These are phyloP conservation scores for Synanthedon andrenaeformis DNA, from an alignment of 2,888 invertebrate genomes.

Conservation along the genomic window DNA sequence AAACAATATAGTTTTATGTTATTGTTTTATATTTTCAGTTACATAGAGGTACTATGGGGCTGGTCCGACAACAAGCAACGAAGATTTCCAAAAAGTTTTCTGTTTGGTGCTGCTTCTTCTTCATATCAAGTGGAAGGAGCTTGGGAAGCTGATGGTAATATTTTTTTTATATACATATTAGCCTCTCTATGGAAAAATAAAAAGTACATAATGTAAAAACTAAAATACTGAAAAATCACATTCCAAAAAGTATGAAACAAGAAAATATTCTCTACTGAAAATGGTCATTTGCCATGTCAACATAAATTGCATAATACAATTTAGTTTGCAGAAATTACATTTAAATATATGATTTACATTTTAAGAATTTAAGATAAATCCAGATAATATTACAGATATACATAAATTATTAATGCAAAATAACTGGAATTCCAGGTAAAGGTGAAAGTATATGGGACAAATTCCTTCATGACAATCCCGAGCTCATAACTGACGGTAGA, in stretches of 20 bases:
- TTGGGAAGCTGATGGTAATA: slow-evolving; percentile 68
- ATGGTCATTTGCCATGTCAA: no score
- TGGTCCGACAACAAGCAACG: slow-evolving; percentile 32
- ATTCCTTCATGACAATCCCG: slow-evolving; percentile 39
- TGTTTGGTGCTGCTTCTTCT: slow-evolving; percentile 51
- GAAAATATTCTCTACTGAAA: no score
- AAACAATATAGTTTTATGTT: no score
- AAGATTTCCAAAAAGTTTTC: slow-evolving; percentile 34
- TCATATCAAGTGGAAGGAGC: slow-evolving; percentile 73
- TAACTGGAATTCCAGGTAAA: slow-evolving; percentile 53
- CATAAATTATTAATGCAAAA: no score
- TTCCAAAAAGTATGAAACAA: no score
- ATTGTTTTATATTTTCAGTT: slow-evolving; percentile 15
- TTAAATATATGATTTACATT: no score
- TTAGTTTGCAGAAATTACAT: no score
- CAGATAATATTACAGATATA: no score
- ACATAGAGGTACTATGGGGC: slow-evolving; percentile 16
- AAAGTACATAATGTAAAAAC: no score
- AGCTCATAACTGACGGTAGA: slow-evolving; percentile 27
- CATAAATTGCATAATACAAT: no score
- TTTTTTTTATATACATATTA: neutral
- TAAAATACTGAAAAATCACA: no score
- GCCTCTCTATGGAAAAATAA: neutral
- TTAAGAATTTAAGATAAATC: no score
- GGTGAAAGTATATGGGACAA: slow-evolving; percentile 73